Conservation (phyloP, 1,140 invertebrate species). For the Pissodes strobi region DNA sequence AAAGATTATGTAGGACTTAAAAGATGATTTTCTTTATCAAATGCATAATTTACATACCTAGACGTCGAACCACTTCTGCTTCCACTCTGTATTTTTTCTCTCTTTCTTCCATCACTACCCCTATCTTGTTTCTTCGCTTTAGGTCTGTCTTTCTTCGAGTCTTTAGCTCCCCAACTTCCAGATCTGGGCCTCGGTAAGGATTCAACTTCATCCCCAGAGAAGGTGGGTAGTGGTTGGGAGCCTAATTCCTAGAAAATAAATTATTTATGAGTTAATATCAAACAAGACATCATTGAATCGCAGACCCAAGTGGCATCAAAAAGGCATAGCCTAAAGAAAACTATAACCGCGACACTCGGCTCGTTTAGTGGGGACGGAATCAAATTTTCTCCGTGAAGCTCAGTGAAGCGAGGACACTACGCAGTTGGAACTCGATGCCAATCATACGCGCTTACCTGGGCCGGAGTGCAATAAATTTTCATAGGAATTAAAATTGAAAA, state of each 20-base stretch:
- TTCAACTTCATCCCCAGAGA: constrained; percentile 53
- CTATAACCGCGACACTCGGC: no score
- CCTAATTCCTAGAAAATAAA: constrained; percentile 62
- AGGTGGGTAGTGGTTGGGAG: constrained; percentile 66
- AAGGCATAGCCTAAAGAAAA: no score
- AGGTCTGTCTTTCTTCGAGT: constrained; percentile 52
- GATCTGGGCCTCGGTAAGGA: constrained; percentile 53
- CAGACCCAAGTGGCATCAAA: no score
- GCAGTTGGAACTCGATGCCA: no score
- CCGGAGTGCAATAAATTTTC: no score
- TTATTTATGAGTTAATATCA: no score
- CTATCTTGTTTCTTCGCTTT: constrained; percentile 46
- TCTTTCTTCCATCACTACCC: constrained; percentile 31
- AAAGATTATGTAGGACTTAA: not conserved
- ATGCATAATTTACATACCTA: constrained; percentile 39
- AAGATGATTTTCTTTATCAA: not conserved
- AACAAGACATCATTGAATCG: no score
- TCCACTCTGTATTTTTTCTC: constrained; percentile 44
- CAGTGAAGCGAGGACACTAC: no score
- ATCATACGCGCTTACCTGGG: no score
- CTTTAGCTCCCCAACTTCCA: constrained; percentile 68
- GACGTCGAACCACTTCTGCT: constrained; percentile 60
- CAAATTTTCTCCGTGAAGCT: no score
- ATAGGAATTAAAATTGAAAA: no score
- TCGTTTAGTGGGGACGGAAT: no score